These are phyloP conservation scores for Perca schrenkii DNA, from an alignment of 2,113 vertebrate species.

Conservation along the genomic window DNA sequence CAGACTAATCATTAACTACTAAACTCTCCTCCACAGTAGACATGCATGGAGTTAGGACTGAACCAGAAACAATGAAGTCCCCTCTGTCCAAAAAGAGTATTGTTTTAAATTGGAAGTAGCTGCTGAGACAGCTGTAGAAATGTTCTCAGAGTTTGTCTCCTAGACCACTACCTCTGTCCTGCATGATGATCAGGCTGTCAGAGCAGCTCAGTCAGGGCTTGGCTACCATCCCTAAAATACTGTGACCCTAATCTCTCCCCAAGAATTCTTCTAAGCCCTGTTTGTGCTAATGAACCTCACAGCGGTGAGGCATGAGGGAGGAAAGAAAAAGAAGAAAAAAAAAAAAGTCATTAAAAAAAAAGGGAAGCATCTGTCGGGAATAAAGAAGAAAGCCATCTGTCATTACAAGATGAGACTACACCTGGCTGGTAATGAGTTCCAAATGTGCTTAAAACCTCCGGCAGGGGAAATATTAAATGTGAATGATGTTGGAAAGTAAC, in stretches of 20 bases:
- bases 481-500: constrained; percentile 25
- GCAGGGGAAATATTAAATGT: constrained; percentile 34
- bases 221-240: constrained; percentile 40
- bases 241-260: constrained; percentile 55
- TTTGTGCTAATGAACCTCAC: constrained; percentile 61
- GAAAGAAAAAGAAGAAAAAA: not conserved
- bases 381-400: constrained; percentile 67
- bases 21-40: not conserved
- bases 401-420: constrained; percentile 54
- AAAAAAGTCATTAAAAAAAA: constrained; percentile 41
- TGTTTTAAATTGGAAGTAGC: not conserved
- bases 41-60: not conserved
- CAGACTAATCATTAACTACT: too few species aligned
- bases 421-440: constrained; percentile 48
- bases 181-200: not conserved
- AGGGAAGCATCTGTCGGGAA: constrained; percentile 56
- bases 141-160: not conserved
- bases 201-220: constrained; percentile 27
- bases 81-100: not conserved
- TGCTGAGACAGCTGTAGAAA: not conserved
- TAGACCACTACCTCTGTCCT: not conserved
- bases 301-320: constrained; percentile 10
- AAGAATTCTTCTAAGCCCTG: constrained; percentile 46
- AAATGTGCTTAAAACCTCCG: constrained; percentile 42
- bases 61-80: not conserved